Conservation (phyloP, 2,797 vertebrate species). For the Orestias chungarensis region DNA sequence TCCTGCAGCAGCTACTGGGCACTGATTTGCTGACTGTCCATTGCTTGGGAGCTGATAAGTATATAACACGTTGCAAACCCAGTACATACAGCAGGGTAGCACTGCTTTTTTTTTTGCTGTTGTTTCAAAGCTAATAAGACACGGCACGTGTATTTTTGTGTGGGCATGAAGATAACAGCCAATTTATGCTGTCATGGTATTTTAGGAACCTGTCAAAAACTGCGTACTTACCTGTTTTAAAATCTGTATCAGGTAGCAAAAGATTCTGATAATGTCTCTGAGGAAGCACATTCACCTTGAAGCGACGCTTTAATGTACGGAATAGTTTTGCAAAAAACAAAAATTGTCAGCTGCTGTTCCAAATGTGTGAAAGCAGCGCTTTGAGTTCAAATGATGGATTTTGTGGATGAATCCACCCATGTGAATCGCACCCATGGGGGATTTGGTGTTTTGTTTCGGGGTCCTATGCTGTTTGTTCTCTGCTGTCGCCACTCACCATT, state of each 20-base stretch:
- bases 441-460: too few species aligned
- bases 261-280: neutral
- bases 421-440: too few species aligned
- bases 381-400: too few species aligned
- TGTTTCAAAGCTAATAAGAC: neutral
- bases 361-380: too few species aligned
- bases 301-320: neutral
- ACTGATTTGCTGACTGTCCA: neutral
- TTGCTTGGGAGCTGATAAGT: slow-evolving; percentile 25
- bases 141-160: neutral
- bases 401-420: too few species aligned
- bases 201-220: slow-evolving; percentile 4
- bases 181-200: neutral
- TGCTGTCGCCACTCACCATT: too few species aligned
- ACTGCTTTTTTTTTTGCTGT: neutral
- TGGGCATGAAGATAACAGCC: neutral
- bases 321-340: too few species aligned
- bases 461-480: too few species aligned
- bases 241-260: neutral
- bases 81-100: neutral
- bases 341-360: too few species aligned
- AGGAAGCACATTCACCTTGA: neutral
- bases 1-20: neutral
- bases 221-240: neutral
- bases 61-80: slow-evolving; percentile 1